Evolutionary conservation across 92 coral and sea anemone species (phyloP), one percentile per base, ranked within the genome.

Genomic region (Palythoa caribaeorum): DNA sequence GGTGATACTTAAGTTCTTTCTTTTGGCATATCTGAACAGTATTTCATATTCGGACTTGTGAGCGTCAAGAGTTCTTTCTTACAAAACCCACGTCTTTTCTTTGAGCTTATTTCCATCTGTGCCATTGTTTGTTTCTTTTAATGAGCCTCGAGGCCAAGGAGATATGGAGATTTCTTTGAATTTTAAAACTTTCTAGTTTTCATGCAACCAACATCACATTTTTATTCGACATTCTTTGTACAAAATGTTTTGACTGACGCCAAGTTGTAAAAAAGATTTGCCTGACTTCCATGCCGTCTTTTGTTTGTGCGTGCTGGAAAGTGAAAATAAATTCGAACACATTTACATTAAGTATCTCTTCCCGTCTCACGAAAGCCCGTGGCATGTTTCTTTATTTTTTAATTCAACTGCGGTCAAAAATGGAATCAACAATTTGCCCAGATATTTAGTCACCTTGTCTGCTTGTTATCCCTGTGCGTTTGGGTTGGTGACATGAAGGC

Each of bases 401-500:
- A 81, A 81, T 81, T 81, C 86, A 74, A 69, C 86, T 81, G 86
- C 35, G 86, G 86, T 81, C 55, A 51, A 81, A 44, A 66, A 81
- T 68, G 48, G 86, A 81, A 81, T 81, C 86, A 81, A 66, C 76
- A 48, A 40, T 68, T 81, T 51, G 62, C 44, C 73, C 40, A 47
- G 86, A 38, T 62, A 79, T 60, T 79, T 66, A 66, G 73, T 81
- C 86, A 81, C 86, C 86, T 81, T 81, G 86, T 81, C 86, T 65
- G 40, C 44, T 28, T n/a, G 75, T 81, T 65, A 81, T 81, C 86
- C 85, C 35, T 38, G 73, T 39, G 55, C 54, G 21, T 21, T 80
- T 9, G 11, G 73, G 36, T 16, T n/a, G 73, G 59, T 81, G 86
- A 47, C 76, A 66, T 4, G 39, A 47, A 65, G 86, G 73, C 86